These are phyloP conservation scores for Amphiprion ocellaris DNA, from an alignment of 2,113 vertebrate genomes.

Conservation along the genomic window DNA sequence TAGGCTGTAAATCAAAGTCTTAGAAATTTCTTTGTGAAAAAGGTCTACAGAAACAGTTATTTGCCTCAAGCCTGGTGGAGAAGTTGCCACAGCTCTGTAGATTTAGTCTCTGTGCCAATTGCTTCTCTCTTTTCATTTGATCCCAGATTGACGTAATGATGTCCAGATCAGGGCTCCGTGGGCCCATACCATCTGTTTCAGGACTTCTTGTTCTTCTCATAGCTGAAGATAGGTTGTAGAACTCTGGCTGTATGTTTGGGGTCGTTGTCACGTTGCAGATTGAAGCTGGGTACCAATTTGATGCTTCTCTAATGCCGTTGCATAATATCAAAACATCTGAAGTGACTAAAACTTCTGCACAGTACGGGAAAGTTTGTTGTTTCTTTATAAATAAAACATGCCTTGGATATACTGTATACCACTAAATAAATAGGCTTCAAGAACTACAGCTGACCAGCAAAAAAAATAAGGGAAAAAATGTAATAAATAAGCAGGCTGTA, in stretches of 20 bases:
- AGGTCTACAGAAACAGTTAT: not conserved
- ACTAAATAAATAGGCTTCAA: too few relatives aligned
- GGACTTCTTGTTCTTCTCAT: constrained; percentile 2
- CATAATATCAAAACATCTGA: not conserved
- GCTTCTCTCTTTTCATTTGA: not conserved
- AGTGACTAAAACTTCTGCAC: not conserved
- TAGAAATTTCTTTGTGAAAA: not conserved
- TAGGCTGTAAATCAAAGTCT: not conserved
- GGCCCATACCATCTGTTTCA: constrained; percentile 15
- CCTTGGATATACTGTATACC: not conserved
- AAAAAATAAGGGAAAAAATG: not conserved
- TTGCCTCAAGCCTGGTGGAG: not conserved
- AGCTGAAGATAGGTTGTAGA: not conserved
- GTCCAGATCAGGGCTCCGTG: not conserved
- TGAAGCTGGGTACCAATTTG: constrained; percentile 5
- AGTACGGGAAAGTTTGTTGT: not conserved
- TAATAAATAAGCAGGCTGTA: not conserved
- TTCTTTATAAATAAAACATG: constrained; percentile 22
- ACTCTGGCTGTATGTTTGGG: not conserved
- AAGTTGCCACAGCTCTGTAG: not conserved
- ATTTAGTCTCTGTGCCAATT: not conserved
- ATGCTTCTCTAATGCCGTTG: not conserved
- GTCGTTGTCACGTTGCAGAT: not conserved
- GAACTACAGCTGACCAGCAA: not conserved
- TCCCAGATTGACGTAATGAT: not conserved